These are phyloP conservation scores for Callipepla californica DNA, from an alignment of 2,113 vertebrate genomes.

Conservation along the genomic window DNA sequence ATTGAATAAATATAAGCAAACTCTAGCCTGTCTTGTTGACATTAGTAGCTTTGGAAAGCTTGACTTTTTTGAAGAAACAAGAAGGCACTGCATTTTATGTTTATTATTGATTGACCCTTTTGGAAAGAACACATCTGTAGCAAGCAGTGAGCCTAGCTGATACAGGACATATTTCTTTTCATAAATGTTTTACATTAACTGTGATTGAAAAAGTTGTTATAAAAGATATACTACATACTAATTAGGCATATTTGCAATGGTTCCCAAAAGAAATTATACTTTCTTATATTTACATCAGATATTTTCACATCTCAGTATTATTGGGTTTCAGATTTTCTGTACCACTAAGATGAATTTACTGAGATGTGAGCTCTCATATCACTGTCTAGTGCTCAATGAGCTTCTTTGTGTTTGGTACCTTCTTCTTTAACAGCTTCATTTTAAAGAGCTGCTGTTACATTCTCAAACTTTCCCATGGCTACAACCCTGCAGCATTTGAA, in stretches of 20 bases:
- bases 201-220: rapidly evolving
- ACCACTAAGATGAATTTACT: background rate
- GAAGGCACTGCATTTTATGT: background rate
- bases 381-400: background rate
- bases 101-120: background rate
- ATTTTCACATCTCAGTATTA: background rate
- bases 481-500: conserved; percentile 37
- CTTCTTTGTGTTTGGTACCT: conserved; percentile 35
- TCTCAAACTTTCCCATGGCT: conserved; percentile 61
- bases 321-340: background rate
- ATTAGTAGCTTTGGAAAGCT: background rate
- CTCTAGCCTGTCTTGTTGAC: background rate
- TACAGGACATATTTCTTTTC: background rate
- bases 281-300: background rate
- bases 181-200: background rate
- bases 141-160: background rate
- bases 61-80: background rate
- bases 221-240: background rate
- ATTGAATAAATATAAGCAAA: background rate
- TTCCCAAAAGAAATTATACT: background rate
- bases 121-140: background rate
- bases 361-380: background rate
- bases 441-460: conserved; percentile 16
- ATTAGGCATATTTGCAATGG: background rate
- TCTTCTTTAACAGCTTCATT: background rate